These are phyloP conservation scores for Sula dactylatra DNA, from an alignment of 2,113 vertebrate genomes.

Conservation along the genomic window DNA sequence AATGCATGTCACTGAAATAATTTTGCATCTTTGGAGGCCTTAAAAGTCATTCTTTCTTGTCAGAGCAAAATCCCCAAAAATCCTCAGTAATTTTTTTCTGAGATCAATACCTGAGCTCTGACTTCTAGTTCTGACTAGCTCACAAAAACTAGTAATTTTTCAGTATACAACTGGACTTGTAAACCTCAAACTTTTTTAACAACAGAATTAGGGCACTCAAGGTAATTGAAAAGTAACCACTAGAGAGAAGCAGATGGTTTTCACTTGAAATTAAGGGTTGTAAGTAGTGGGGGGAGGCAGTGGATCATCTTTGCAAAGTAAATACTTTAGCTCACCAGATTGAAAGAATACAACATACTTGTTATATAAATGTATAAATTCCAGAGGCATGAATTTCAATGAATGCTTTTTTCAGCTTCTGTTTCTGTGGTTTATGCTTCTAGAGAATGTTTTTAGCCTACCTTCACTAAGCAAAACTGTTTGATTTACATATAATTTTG, in stretches of 20 bases:
- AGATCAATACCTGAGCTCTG: constrained; percentile 13
- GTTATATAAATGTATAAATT: constrained; percentile 1
- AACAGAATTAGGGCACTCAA: not conserved
- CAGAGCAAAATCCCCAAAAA: not conserved
- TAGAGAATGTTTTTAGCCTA: not conserved
- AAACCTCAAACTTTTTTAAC: not conserved
- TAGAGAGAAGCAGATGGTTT: not conserved
- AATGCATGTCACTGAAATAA: constrained; percentile 54
- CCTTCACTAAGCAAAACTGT: not conserved
- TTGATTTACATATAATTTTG: constrained; percentile 5
- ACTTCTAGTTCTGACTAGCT: not conserved
- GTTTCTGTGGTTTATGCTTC: not conserved
- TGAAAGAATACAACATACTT: not conserved
- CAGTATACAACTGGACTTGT: not conserved
- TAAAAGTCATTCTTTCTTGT: constrained; percentile 31
- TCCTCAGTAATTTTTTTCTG: not conserved
- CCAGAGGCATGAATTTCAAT: not conserved
- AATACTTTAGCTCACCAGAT: not conserved
- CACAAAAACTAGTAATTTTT: constrained; percentile 12
- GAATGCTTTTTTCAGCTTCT: constrained; percentile 6
- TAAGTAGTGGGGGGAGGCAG: not conserved
- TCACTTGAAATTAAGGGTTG: not conserved
- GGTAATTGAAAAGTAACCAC: constrained; percentile 33
- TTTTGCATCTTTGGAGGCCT: constrained; percentile 30
- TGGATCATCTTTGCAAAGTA: not conserved